Evolutionary conservation across 2,113 vertebrate species (phyloP).

Genomic region (Antechinus flavipes): DNA sequence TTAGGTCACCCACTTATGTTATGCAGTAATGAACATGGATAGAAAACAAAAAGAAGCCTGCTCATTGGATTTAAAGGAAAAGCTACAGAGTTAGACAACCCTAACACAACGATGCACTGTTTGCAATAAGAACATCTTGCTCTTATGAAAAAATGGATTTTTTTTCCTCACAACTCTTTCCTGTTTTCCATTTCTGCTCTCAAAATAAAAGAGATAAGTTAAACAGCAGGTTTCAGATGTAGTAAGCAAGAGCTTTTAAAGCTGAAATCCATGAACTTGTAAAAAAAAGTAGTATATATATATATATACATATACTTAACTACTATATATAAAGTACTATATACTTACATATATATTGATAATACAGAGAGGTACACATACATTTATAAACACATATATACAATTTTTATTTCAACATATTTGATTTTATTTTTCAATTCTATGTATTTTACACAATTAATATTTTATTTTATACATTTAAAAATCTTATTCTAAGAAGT

Average conservation of each 20-base stretch:
- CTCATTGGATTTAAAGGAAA: not conserved
- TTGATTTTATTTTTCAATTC: not conserved
- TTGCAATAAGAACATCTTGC: not conserved
- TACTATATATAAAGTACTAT: no score
- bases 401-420: not conserved
- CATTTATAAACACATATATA: no score
- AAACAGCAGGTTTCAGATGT: not conserved
- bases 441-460: not conserved
- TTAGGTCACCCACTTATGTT: not conserved
- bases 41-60: not conserved
- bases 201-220: not conserved
- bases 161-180: not conserved
- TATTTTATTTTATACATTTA: not conserved
- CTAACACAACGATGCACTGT: not conserved
- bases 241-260: not conserved
- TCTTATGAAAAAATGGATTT: not conserved
- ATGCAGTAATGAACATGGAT: not conserved
- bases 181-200: not conserved
- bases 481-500: not conserved
- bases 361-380: no score
- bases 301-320: no score
- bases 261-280: not conserved
- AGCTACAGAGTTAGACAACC: not conserved
- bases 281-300: no score
- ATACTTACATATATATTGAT: no score